Conservation (phyloP, 2,888 invertebrate species). For the Ennomos quercinarius region DNA sequence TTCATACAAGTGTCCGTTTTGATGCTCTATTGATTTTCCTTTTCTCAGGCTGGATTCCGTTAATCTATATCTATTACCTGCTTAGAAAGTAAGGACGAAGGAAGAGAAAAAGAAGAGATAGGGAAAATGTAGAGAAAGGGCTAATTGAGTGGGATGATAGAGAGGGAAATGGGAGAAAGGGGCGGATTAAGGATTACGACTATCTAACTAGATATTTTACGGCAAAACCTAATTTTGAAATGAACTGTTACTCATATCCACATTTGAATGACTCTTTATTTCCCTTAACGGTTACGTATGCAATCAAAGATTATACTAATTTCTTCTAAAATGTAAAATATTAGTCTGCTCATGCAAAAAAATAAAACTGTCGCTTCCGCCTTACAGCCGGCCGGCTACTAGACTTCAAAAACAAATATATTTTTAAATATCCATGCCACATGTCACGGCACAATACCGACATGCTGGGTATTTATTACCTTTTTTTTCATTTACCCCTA, state of each 20-base stretch:
- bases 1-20: constrained; percentile 19
- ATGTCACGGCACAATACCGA: constrained; percentile 54
- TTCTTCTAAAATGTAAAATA: constrained; percentile 2
- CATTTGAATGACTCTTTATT: too few species aligned
- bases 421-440: constrained; percentile 49
- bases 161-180: too few species aligned
- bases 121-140: too few species aligned
- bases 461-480: constrained; percentile 41
- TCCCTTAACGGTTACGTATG: background rate
- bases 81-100: too few species aligned
- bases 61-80: too few species aligned
- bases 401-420: constrained; percentile 36
- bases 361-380: constrained; percentile 29
- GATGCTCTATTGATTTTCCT: constrained; percentile 9
- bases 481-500: constrained; percentile 37
- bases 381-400: constrained; percentile 13
- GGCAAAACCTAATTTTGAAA: too few species aligned
- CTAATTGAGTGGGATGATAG: too few species aligned
- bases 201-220: too few species aligned
- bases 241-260: too few species aligned
- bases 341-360: constrained; percentile 20
- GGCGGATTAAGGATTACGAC: too few species aligned
- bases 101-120: too few species aligned
- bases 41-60: background rate
- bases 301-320: background rate